These are phyloP conservation scores for Saccostrea echinata DNA, from an alignment of 1,140 invertebrate genomes.

Conservation along the genomic window DNA sequence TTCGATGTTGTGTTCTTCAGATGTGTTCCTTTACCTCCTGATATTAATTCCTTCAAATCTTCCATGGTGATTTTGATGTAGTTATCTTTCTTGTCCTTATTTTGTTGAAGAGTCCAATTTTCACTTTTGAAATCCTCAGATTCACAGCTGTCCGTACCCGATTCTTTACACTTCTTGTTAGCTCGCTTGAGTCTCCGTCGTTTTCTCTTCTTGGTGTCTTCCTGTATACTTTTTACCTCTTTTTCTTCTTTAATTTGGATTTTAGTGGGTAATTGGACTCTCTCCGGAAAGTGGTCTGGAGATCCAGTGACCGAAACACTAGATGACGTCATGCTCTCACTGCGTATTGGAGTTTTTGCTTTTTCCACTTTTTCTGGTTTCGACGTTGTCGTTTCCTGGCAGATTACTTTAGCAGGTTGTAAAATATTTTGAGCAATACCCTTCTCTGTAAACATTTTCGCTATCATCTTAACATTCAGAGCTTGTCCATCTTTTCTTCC, in stretches of 20 bases:
- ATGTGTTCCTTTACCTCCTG: background rate
- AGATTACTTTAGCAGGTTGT: background rate
- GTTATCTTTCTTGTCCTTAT: background rate
- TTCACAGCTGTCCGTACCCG: background rate
- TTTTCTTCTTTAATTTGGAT: background rate
- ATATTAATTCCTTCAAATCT: background rate
- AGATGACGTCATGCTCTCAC: background rate
- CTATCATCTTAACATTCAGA: background rate
- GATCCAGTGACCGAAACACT: background rate
- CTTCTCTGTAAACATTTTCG: background rate
- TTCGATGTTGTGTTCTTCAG: background rate
- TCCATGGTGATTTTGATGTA: background rate
- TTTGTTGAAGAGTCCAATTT: background rate
- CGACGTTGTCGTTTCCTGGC: background rate
- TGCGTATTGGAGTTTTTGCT: background rate
- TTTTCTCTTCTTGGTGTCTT: background rate
- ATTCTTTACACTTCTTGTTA: background rate
- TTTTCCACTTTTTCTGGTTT: background rate
- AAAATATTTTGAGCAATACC: background rate
- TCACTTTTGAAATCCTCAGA: background rate
- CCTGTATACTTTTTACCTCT: background rate
- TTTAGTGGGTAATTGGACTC: background rate
- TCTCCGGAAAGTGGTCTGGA: background rate
- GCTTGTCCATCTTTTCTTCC: background rate
- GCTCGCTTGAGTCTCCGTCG: background rate